These are phyloP conservation scores for Pteromalus puparum DNA, from an alignment of 1,140 invertebrate species.

Conservation along the genomic window DNA sequence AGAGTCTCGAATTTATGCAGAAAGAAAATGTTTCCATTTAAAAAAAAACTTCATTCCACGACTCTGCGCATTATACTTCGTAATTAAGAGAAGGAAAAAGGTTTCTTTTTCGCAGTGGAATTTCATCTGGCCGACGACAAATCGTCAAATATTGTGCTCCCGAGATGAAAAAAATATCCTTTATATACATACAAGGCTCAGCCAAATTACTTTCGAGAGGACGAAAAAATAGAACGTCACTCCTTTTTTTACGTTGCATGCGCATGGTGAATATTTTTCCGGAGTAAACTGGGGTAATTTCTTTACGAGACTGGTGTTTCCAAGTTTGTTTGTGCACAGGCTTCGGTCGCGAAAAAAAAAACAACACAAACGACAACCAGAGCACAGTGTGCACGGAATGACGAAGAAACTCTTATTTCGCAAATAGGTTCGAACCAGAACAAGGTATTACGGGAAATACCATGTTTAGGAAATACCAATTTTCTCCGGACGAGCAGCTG, in stretches of 20 bases:
- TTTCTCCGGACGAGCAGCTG: neutral
- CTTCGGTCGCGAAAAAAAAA: neutral
- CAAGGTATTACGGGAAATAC: neutral
- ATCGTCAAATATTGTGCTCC: neutral
- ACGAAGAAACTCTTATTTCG: neutral
- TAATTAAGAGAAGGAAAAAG: conserved; percentile 6
- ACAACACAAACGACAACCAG: neutral
- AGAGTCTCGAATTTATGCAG: no score
- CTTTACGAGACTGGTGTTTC: neutral
- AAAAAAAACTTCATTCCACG: neutral
- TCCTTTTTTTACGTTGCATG: neutral
- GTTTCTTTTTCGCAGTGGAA: neutral
- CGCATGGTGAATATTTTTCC: neutral
- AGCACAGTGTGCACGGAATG: neutral
- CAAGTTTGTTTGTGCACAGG: neutral
- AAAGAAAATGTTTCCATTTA: neutral
- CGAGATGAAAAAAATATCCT: neutral
- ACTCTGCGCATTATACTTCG: neutral
- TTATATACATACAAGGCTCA: neutral
- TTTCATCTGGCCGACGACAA: conserved; percentile 5
- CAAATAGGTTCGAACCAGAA: neutral
- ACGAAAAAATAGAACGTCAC: neutral
- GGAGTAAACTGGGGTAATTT: neutral
- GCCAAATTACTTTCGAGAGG: neutral
- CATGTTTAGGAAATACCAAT: neutral